Base-by-base conservation (phyloP, 2,113 vertebrate genomes). In the Scophthalmus maximus region DNA sequence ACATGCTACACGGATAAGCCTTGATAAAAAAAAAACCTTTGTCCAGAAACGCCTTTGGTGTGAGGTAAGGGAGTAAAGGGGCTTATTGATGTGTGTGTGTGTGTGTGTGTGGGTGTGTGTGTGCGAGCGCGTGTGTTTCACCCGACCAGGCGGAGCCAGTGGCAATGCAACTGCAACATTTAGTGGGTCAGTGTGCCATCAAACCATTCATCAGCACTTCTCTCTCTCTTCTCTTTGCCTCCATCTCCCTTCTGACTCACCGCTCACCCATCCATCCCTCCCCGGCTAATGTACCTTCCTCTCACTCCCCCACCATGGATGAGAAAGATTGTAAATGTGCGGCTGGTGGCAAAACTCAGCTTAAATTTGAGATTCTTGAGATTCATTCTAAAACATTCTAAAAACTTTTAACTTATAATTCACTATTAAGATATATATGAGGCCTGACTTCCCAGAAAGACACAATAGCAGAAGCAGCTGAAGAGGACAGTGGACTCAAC, bases 171-270 rank as follows among this genome's bases (percentile, higher is more conserved):
- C 68, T 83, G 87, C 83, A 87, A 82, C 76, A 88, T 89, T n/a
- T 92, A 93, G 85, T 94, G 92, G 93, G 93, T 94, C 92, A 94
- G 92, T 94, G 85, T 93, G 91, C 90, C 93, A 92, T 91, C 87
- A 70, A 74, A n/a, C 75, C 88, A 89, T 94, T 91, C 87, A 90
- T 92, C 91, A 82, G 82, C 83, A 84, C 77, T 81, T 82, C 81
- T 85, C 68, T 64, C 73, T 77, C 79, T 75, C 65, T 26, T 66
- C 78, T 60, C 59, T 75, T 83, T 61, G 69, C 46, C 59, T 78
- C 68, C 60, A 61, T 79, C 77, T 81, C 68, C 74, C 79, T 68
- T 79, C 70, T 84, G 84, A 90, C 75, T 88, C 73, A 88, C 68
- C 68, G 27, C 60, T 50, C 68, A 53, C 64, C 74, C 68, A 25